Base-by-base conservation (phyloP, 2,113 vertebrate species). In the Setophaga kirtlandii region DNA sequence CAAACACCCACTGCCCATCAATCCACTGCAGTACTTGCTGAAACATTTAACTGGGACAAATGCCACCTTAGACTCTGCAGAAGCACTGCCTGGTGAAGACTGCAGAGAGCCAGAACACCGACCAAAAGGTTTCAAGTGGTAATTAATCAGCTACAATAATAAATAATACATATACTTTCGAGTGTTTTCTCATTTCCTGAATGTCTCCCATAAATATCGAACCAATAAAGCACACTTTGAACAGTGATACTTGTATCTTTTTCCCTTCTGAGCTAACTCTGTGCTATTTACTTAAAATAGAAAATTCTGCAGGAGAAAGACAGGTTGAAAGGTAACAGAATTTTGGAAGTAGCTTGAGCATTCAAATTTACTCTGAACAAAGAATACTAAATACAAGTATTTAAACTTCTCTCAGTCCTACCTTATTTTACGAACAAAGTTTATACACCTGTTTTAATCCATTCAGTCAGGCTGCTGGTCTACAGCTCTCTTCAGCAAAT, bases 211-310 rank as follows among this genome's bases (percentile, higher is more conserved):
- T 65, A 83, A 96, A 92, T 58, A 89, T 19, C 84, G 53, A 91
- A 62, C 62, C 71, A 90, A 67, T 14, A 87, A 83, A 93, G 64
- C 56, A 77, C 1, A 9, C 76, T 92, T 93, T 70, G 71, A 86
- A 91, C 76, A 44, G 55, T 14, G 44, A 19, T 44, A 60, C n/a
- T 78, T 76, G 30, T 22, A 35, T 30, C 27, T 80, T 69, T 69
- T 62, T 77, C 75, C 31, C 19, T 83, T 73, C 71, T 56, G 28
- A 84, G 33, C 37, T 59, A 85, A 82, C 46, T 50, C 49, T 83
- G 89, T 63, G 85, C 82, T 74, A 81, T 59, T 94, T 89, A 81
- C 63, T 81, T 75, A 86, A 93, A 91, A 90, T 47, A 91, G 85
- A 80, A 83, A 91, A 80, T 77, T 63, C 75, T 70, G 33, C 3